These are phyloP conservation scores for Trisateles emortualis DNA, from an alignment of 2,888 invertebrate species.

Conservation along the genomic window DNA sequence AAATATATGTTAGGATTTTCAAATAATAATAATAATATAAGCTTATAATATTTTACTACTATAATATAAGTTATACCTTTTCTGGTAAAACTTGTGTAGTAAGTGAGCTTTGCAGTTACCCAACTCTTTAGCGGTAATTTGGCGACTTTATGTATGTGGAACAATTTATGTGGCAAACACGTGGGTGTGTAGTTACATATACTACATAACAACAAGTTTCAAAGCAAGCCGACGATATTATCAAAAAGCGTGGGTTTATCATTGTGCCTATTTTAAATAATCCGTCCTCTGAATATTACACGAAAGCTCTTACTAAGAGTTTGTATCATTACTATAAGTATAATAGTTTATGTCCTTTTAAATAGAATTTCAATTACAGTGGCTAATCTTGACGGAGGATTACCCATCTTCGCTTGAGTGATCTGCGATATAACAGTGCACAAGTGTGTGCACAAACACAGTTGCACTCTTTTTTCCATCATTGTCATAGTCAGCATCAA, in stretches of 20 bases:
- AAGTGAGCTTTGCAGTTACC: not conserved
- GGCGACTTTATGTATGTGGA: not conserved
- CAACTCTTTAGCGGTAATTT: not conserved
- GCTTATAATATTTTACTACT: too few relatives aligned
- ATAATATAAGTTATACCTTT: too few relatives aligned
- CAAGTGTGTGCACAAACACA: too few relatives aligned
- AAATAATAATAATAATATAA: too few relatives aligned
- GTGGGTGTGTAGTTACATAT: not conserved
- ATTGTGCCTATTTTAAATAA: not conserved
- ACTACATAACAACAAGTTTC: constrained; percentile 1
- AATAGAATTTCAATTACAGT: too few relatives aligned
- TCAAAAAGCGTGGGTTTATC: constrained; percentile 5
- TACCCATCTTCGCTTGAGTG: too few relatives aligned
- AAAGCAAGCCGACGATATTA: constrained; percentile 8
- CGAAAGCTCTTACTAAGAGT: not conserved
- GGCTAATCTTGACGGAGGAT: too few relatives aligned
- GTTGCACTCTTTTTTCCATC: too few relatives aligned
- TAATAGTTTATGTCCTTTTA: not conserved
- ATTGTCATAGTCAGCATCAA: too few relatives aligned
- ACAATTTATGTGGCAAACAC: not conserved
- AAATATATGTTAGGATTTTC: too few relatives aligned
- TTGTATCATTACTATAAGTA: not conserved
- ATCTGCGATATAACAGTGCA: too few relatives aligned
- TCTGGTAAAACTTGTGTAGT: too few relatives aligned
- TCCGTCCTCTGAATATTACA: not conserved